Base-by-base conservation (phyloP, 2,888 invertebrate species). In the Caenorhabditis angaria region DNA sequence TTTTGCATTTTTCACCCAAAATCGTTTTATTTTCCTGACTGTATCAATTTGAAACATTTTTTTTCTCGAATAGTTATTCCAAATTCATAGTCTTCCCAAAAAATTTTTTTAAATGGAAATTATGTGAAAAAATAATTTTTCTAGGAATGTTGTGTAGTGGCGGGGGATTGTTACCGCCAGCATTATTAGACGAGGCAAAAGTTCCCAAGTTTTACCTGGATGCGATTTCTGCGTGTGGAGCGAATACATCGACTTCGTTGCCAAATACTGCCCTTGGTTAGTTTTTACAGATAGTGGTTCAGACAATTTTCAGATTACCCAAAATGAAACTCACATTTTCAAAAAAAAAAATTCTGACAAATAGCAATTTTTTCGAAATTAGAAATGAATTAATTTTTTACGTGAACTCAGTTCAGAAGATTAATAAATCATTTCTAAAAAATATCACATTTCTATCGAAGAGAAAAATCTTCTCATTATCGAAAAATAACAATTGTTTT, bases 201-300 rank as follows among this genome's bases (percentile, higher is more conserved):
- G 80, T 85, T n/a, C 85, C 85, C 6, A 75, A 74, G 35, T 84
- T 83, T 60, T 85, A 85, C 61, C 65, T 78, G 47, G 85, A 85
- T n/a, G 78, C 82, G 14, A 75, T 85, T 8, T 69, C 65, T 14
- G 60, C 72, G 20, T 85, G 85, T 65, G 85, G 85, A 10, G 85
- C 85, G 10, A 68, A 68, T 8, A 68, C 74, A 1, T 51, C 76
- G 6, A 76, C 61, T 24, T 64, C 81, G 57, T 70, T 76, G 10
- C 85, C 85, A 0, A 75, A 82, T 61, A 84, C 83, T 24, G 82
- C 77, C 0, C 70, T 82, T 12, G 82, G 82, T 82, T 20, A 55
- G 61, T 22, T 24, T 58, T 56, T 27, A 3, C 24, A n/a, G n/a
- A n/a, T n/a, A n/a, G n/a, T n/a, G n/a, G n/a, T n/a, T n/a, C n/a